Evolutionary conservation across 1,140 invertebrate species (phyloP).

Genomic region (Delia radicum): DNA sequence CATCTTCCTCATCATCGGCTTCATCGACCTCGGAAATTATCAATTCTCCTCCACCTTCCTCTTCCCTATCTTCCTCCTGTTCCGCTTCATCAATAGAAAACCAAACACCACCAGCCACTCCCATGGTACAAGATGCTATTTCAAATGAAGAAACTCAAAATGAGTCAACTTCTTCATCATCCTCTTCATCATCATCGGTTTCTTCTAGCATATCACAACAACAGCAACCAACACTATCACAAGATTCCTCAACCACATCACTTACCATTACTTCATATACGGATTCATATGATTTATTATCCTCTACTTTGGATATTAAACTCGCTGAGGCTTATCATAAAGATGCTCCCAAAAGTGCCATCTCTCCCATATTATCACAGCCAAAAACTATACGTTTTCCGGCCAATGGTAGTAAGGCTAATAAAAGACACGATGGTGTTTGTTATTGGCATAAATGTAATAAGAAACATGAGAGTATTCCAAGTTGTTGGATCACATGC

Average conservation of each 20-base stretch:
- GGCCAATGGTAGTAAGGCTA: conserved; percentile 55
- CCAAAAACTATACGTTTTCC: conserved; percentile 79
- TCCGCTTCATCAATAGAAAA: background rate
- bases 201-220: background rate
- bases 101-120: conserved; percentile 4
- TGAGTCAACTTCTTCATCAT: background rate
- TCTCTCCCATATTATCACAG: conserved; percentile 71
- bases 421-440: conserved; percentile 59
- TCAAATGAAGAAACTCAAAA: conserved; percentile 2
- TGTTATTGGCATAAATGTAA: conserved; percentile 87
- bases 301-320: conserved; percentile 40
- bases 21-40: background rate
- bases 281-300: conserved; percentile 28
- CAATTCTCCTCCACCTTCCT: background rate
- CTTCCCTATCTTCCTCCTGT: too few relatives aligned
- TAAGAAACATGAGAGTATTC: conserved; percentile 72
- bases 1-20: background rate
- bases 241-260: conserved; percentile 30
- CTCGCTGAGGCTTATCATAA: conserved; percentile 39
- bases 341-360: conserved; percentile 52
- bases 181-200: background rate
- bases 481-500: conserved; percentile 85
- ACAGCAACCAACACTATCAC: background rate
- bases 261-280: conserved; percentile 26
- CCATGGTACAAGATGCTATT: background rate